A percentile compares a stretch with the other conserved stretches of the same genome.
Conservation (phyloP, 1,140 invertebrate species). For the Drosophila willistoni region DNA sequence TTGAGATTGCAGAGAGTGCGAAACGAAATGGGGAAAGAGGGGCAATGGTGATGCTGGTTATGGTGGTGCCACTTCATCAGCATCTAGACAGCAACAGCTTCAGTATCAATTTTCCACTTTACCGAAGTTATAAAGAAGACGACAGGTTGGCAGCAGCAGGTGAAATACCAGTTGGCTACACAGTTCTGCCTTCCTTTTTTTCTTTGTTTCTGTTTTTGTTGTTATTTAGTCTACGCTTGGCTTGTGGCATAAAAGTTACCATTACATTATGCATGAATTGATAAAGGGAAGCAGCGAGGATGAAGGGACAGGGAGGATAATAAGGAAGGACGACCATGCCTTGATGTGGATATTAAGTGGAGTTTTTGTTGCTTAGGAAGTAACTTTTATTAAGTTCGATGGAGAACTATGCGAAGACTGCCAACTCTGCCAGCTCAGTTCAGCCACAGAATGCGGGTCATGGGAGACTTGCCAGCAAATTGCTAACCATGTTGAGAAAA, state of each 20-base stretch:
- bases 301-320: not conserved
- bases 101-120: constrained; percentile 72
- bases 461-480: constrained; percentile 1
- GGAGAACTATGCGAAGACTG: constrained; percentile 16
- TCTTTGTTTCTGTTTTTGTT: not conserved
- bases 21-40: not conserved
- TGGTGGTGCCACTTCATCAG: constrained; percentile 51
- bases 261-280: constrained; percentile 62
- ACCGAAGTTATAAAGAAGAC: constrained; percentile 30
- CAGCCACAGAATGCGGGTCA: constrained; percentile 16
- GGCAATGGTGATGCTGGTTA: too few species aligned
- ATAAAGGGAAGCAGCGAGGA: not conserved
- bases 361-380: constrained; percentile 54
- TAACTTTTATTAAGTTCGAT: constrained; percentile 65
- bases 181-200: not conserved
- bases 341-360: constrained; percentile 67
- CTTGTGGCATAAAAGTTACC: constrained; percentile 35
- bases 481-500: constrained; percentile 14
- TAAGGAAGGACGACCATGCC: constrained; percentile 27
- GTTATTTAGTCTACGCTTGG: constrained; percentile 23
- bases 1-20: not conserved
- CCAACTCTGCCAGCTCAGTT: constrained; percentile 7
- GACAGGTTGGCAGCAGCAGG: constrained; percentile 55
- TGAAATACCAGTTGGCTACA: constrained; percentile 28
- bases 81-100: constrained; percentile 20